phyloP scores from a whole-genome alignment of 2,888 invertebrate genomes.

The Lochmaea capreae region DNA sequence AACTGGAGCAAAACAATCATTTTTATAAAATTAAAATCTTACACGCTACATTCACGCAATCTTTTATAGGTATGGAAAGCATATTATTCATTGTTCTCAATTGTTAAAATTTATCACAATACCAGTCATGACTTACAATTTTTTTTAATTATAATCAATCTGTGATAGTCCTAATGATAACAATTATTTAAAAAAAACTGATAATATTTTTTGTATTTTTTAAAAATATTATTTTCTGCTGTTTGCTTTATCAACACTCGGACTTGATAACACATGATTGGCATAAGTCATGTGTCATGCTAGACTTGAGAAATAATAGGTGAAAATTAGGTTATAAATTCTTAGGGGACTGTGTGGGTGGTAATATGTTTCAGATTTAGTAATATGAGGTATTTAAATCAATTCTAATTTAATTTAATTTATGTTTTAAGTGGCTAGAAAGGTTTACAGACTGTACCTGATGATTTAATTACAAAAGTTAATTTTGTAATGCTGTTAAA shows the following conservation, averaged over 20 bases:
- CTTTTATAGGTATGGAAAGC: constrained; percentile 9
- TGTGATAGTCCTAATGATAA: too few species aligned
- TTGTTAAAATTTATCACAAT: not conserved
- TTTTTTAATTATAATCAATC: not conserved
- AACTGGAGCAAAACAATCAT: constrained; percentile 41
- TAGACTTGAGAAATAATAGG: constrained; percentile 13
- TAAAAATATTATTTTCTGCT: not conserved
- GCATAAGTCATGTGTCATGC: constrained; percentile 16
- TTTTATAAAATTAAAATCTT: constrained; percentile 17
- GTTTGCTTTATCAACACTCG: not conserved
- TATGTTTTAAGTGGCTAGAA: constrained; percentile 8
- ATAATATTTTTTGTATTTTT: not conserved
- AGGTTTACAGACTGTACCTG: constrained; percentile 8
- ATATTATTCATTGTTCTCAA: constrained; percentile 11
- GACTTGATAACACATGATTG: not conserved
- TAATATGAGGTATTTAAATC: constrained; percentile 33
- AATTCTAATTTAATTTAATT: constrained; percentile 38
- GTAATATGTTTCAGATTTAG: constrained; percentile 30
- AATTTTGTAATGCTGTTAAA: constrained; percentile 11
- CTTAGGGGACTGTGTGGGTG: constrained; percentile 30
- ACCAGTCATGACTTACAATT: not conserved
- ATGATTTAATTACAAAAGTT: constrained; percentile 16
- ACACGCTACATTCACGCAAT: constrained; percentile 22
- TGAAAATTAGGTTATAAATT: constrained; percentile 33
- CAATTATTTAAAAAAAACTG: too few species aligned